Base-by-base conservation (phyloP, 1,140 invertebrate genomes). In the Sinonovacula constricta region DNA sequence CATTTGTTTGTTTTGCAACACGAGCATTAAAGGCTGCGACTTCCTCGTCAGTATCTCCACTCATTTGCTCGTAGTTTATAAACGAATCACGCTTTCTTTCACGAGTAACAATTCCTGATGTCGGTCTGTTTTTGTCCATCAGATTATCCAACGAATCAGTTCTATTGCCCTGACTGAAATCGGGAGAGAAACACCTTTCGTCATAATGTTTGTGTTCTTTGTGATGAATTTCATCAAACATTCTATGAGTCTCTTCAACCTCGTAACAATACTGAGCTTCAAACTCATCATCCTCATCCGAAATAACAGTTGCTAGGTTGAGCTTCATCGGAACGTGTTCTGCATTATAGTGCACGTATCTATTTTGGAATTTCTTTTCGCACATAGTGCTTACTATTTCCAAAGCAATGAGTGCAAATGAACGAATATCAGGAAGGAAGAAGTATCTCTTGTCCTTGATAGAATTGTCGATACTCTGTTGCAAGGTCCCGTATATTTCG, bases 351-450 rank as follows among this genome's bases (percentile, higher is more conserved):
- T 67, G 67, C 2, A 60, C 54, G 33, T 74, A 68, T n/a, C 70
- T 22, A 36, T 69, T 75, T 22, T 80, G 70, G 33, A 82, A 84
- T 57, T 78, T 80, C 56, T 82, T 80, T 51, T 87, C 82, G 71
- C 86, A 87, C 31, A 87, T 83, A 57, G 72, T 79, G 12, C 81
- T 78, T 14, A 89, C 70, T 28, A 89, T 82, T 70, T 89, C 86
- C 56, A 89, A 54, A 0, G 85, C 84, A 26, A 89, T 80, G 4
- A 89, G 76, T 4, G 86, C 88, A 77, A 87, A 88, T 1, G 88
- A 86, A 12, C 87, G 70, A 59, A 89, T 87, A 78, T 89, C 88
- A 0, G 88, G 86, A 14, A 86, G 68, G 62, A 89, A 88, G 67
- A 89, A 89, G 12, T 87, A 74, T 39, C 86, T 79, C 54, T 85